Percentiles rank a stretch among this genome's conserved stretches.
phyloP scores from a whole-genome alignment of 2,797 vertebrate genomes.

The Argya squamiceps region DNA sequence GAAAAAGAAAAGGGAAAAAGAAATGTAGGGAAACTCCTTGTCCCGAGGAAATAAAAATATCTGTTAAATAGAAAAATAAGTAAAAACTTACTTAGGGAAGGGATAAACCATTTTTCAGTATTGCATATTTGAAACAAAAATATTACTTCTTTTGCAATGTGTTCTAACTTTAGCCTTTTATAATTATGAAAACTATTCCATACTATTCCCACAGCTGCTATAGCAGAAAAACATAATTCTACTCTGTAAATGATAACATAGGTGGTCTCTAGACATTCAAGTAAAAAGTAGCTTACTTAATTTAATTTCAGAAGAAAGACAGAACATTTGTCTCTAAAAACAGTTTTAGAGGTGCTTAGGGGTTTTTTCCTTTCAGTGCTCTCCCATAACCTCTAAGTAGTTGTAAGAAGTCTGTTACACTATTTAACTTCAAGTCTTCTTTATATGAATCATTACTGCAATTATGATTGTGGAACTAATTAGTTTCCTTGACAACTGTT shows the following conservation, averaged over 20 bases:
- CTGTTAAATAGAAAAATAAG: neutral
- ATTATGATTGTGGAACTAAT: constrained; percentile 13
- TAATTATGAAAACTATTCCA: neutral
- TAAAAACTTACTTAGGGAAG: neutral
- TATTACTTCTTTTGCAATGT: neutral
- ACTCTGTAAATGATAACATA: neutral
- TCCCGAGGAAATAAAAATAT: neutral
- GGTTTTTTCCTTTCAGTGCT: neutral
- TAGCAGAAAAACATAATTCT: neutral
- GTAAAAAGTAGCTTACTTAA: neutral
- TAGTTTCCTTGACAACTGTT: constrained; percentile 40
- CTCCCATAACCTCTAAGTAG: neutral
- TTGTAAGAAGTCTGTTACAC: neutral
- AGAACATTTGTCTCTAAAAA: neutral
- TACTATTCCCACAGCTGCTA: neutral
- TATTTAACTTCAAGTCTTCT: neutral
- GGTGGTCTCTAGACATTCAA: neutral
- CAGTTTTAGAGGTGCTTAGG: neutral
- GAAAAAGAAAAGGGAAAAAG: neutral
- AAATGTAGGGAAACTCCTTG: neutral
- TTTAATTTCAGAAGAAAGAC: neutral
- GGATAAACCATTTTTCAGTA: neutral
- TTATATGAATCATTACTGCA: neutral
- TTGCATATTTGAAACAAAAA: neutral
- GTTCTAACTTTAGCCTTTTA: neutral